Conservation (phyloP, 2,113 vertebrate genomes). For the Castor canadensis region DNA sequence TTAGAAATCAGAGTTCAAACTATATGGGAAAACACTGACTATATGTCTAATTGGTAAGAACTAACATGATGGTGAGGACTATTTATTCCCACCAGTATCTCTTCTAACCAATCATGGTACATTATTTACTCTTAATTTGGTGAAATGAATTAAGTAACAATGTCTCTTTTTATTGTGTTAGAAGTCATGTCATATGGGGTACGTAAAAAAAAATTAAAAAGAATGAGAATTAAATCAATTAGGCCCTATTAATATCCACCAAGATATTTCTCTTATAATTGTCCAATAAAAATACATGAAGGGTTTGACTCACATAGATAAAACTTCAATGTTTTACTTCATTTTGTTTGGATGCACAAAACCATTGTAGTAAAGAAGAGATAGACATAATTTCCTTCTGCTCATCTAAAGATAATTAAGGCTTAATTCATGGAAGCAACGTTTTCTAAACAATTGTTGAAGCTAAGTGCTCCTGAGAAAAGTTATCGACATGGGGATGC, state of each 20-base stretch:
- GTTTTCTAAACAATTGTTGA: constrained; percentile 7
- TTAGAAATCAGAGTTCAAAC: background rate
- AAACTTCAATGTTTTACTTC: background rate
- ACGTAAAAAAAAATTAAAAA: background rate
- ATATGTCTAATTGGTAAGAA: background rate
- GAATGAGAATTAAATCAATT: background rate
- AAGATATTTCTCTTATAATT: background rate
- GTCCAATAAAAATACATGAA: background rate
- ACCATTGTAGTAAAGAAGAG: background rate
- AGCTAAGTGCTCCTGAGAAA: background rate
- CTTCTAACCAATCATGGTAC: background rate
- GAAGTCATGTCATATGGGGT: background rate
- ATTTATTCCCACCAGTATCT: background rate
- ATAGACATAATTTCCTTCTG: background rate
- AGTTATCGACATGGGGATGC: background rate
- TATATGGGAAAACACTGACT: background rate
- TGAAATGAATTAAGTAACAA: background rate
- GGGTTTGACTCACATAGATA: background rate
- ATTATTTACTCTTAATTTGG: background rate
- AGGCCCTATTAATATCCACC: background rate
- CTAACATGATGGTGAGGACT: background rate
- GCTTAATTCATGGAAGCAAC: background rate
- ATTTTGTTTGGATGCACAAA: background rate
- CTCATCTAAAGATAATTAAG: background rate
- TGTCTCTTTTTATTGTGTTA: background rate